A percentile compares a stretch with the other conserved stretches of the same genome.
Conservation (phyloP, 2,113 vertebrate species). For the Melanocharis versteri region DNA sequence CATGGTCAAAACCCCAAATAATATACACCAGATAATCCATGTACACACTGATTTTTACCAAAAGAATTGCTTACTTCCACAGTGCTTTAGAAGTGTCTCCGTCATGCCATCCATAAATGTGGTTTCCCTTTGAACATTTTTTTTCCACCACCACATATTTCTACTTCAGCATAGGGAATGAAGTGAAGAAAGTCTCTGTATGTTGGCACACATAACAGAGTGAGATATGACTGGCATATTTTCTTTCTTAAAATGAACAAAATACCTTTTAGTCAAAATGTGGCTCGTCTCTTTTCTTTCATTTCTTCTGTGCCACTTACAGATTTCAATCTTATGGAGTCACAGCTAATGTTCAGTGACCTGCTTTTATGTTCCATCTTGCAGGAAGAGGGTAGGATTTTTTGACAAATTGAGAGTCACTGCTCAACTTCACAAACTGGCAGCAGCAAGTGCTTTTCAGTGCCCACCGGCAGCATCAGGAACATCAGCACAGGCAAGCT, state of each 20-base stretch:
- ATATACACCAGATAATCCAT: not conserved
- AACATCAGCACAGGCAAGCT: not conserved
- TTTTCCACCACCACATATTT: not conserved
- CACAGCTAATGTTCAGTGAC: not conserved
- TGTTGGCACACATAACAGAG: not conserved
- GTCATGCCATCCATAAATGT: not conserved
- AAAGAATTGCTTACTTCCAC: not conserved
- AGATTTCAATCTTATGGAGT: not conserved
- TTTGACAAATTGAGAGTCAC: not conserved
- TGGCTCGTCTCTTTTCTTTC: not conserved
- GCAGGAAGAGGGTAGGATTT: not conserved
- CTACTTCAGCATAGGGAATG: not conserved
- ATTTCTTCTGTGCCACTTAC: not conserved
- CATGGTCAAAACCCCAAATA: not conserved
- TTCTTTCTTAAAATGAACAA: not conserved
- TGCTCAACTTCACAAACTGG: not conserved
- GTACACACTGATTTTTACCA: not conserved
- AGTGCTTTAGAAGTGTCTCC: not conserved
- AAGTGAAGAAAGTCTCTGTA: not conserved
- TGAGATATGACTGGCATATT: not conserved
- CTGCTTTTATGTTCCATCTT: not conserved
- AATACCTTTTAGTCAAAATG: not conserved
- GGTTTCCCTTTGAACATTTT: not conserved
- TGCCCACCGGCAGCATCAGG: not conserved
- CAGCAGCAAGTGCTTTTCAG: conserved; percentile 31